phyloP scores from a whole-genome alignment of 1,140 invertebrate species.

The Penaeus chinensis region DNA sequence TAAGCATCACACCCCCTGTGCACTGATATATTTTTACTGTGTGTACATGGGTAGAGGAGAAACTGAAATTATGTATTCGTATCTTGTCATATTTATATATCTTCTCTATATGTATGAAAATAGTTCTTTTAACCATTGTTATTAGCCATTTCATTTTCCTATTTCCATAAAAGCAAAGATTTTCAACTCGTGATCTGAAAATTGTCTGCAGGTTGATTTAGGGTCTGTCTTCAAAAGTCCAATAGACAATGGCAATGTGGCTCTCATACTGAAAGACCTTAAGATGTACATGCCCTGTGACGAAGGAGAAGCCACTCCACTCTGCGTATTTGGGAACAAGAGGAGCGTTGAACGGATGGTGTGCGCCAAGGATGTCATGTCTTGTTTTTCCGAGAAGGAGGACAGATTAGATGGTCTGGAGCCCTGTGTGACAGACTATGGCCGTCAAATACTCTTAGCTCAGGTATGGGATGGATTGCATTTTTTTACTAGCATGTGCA shows the following conservation, averaged over 20 bases:
- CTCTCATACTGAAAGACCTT: slow-evolving; percentile 35
- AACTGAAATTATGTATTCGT: too few species aligned
- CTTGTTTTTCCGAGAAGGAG: slow-evolving; percentile 49
- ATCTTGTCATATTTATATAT: too few species aligned
- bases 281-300: slow-evolving; percentile 39
- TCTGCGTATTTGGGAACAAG: slow-evolving; percentile 37
- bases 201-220: slow-evolving; percentile 32
- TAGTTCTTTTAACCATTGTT: too few species aligned
- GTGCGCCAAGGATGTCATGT: slow-evolving; percentile 52
- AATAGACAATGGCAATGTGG: slow-evolving; percentile 40
- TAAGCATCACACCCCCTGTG: too few species aligned
- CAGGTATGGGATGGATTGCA: slow-evolving; percentile 24
- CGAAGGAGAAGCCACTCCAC: slow-evolving; percentile 23
- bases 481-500: neutral
- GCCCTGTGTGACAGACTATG: slow-evolving; percentile 36
- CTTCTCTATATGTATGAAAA: too few species aligned
- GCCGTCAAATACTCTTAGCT: slow-evolving; percentile 41
- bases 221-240: slow-evolving; percentile 35
- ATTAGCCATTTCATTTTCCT: too few species aligned
- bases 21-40: too few species aligned
- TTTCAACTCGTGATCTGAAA: neutral
- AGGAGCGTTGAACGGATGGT: slow-evolving; percentile 33
- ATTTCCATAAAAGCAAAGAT: too few species aligned
- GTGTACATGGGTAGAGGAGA: too few species aligned
- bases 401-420: slow-evolving; percentile 48